A percentile compares a stretch with the other conserved stretches of the same genome.
These are phyloP conservation scores for Zeugodacus cucurbitae DNA, from an alignment of 1,140 invertebrate genomes.

Conservation along the genomic window DNA sequence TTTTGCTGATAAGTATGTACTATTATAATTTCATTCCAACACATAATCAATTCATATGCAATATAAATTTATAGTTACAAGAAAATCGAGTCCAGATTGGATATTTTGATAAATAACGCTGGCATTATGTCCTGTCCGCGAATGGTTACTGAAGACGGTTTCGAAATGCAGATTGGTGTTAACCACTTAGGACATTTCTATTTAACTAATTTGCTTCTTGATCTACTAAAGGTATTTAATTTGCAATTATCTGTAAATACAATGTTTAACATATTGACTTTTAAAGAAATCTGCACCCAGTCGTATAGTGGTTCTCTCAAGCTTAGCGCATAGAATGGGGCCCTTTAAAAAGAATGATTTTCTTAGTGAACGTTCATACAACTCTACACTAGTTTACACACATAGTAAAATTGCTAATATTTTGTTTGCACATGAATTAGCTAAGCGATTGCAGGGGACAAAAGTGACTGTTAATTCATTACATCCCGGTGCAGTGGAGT, in stretches of 20 bases:
- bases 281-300: conserved; percentile 66
- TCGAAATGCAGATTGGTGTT: conserved; percentile 82
- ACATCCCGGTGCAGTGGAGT: conserved; percentile 80
- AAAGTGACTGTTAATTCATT: conserved; percentile 76
- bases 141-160: conserved; percentile 76
- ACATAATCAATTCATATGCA: not conserved
- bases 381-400: conserved; percentile 70
- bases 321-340: conserved; percentile 68
- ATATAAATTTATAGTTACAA: conserved; percentile 58
- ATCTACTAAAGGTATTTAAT: conserved; percentile 68
- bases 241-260: not conserved
- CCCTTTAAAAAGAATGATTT: conserved; percentile 78
- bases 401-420: conserved; percentile 83
- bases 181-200: conserved; percentile 89
- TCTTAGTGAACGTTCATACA: conserved; percentile 73
- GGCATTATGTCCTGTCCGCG: conserved; percentile 81
- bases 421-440: conserved; percentile 76
- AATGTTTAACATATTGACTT: not conserved
- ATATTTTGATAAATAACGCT: conserved; percentile 93
- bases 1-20: conserved; percentile 63
- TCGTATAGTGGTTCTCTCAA: conserved; percentile 67
- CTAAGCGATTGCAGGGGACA: conserved; percentile 69
- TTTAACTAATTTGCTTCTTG: conserved; percentile 82
- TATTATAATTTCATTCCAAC: not conserved
- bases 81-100: conserved; percentile 73